Evolutionary conservation across 2,797 vertebrate genomes (phyloP).

Genomic region (Momotus momota): DNA sequence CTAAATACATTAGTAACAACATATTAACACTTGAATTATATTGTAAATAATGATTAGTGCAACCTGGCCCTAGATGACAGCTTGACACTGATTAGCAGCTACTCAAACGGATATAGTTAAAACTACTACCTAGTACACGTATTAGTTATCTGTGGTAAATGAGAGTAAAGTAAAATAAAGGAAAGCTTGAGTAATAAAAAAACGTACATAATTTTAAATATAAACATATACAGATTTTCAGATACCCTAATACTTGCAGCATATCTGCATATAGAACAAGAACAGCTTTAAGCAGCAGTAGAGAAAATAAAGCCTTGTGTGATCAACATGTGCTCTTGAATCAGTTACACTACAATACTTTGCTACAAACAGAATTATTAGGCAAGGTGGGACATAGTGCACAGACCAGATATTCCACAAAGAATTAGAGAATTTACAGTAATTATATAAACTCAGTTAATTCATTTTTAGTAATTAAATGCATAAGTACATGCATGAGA

Average conservation of each 20-base stretch:
- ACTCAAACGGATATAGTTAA: background rate
- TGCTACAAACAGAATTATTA: background rate
- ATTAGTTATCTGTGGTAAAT: background rate
- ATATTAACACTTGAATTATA: background rate
- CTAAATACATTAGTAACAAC: background rate
- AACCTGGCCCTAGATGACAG: background rate
- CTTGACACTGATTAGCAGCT: background rate
- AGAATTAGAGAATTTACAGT: background rate
- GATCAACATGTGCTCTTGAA: constrained; percentile 14
- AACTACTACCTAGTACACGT: background rate
- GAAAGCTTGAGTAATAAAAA: background rate
- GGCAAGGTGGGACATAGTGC: background rate
- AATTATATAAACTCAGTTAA: background rate
- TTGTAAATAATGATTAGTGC: background rate
- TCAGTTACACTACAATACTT: constrained; percentile 16
- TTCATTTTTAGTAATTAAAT: background rate
- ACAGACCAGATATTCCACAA: background rate
- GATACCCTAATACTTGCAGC: background rate
- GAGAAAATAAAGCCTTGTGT: constrained; percentile 28
- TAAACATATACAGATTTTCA: no score
- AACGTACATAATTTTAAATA: background rate
- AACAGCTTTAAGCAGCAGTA: constrained; percentile 65
- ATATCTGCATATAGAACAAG: constrained; percentile 36
- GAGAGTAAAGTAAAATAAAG: background rate
- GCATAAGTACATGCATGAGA: background rate